Conservation (phyloP, 23 tunicate genomes). For the Ciona savignyi region DNA sequence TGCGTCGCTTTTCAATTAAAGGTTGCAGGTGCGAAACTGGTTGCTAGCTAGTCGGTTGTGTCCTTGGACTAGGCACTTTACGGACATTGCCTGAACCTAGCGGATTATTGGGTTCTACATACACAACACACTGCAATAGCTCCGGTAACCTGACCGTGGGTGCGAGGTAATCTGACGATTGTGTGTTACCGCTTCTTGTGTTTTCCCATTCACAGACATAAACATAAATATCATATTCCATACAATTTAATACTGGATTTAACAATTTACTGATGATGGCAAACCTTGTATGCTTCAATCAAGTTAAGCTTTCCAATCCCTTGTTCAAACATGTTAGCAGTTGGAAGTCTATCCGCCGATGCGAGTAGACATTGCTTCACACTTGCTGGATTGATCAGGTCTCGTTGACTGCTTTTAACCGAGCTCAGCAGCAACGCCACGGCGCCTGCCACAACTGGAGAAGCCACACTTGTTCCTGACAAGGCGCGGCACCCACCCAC, state of each 20-base stretch:
- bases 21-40: too few species aligned
- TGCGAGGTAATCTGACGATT: too few species aligned
- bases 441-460: constrained; percentile 95
- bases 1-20: too few species aligned
- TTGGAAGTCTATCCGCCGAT: constrained; percentile 61
- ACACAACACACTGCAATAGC: too few species aligned
- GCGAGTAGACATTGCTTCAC: constrained; percentile 93
- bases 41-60: too few species aligned
- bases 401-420: constrained; percentile 13
- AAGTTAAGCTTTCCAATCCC: constrained; percentile 89
- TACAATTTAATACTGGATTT: neutral
- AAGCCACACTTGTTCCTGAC: constrained; percentile 99
- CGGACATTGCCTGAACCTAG: too few species aligned
- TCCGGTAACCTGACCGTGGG: too few species aligned
- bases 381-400: constrained; percentile 68
- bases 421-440: constrained; percentile 85
- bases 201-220: too few species aligned
- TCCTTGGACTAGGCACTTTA: too few species aligned
- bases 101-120: too few species aligned
- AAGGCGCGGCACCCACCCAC: constrained; percentile 60
- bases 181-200: too few species aligned
- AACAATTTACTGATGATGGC: too few species aligned
- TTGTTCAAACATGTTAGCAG: constrained; percentile 95
- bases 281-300: constrained; percentile 74
- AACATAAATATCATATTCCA: neutral